Base-by-base conservation (phyloP, 2,797 vertebrate genomes). In the Acropternis orthonyx region DNA sequence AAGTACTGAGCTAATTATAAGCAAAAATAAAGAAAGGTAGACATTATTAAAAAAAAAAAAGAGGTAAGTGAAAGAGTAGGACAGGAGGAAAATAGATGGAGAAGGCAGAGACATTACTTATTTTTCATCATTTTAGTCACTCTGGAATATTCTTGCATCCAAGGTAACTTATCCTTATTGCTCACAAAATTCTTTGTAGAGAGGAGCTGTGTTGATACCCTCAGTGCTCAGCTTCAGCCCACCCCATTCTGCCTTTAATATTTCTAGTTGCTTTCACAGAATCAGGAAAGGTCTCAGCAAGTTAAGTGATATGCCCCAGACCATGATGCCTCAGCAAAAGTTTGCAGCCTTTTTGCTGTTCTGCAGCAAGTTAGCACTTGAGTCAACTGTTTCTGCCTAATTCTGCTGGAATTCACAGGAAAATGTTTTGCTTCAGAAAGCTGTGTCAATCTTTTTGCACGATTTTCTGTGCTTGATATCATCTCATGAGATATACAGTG, bases 211-310 rank as follows among this genome's bases (percentile, higher is more conserved):
- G 37, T 63, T 96, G 66, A 98, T 93, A 22, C 73, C 92, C n/a
- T 97, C 92, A 17, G 77, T 86, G 10, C 59, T 87, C 68, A 98
- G 74, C 91, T 96, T 98, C 68, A 97, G 94, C 34, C 0, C 7
- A 34, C 97, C 97, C 98, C 97, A 98, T 92, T 94, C 97, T 86
- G 97, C 97, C 96, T 98, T 98, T 43, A 98, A 96, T 32, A 97
- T 91, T 95, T 98, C 98, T 32, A 98, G 85, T 91, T 98, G 98
- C 89, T 98, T 98, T 93, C 97, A 98, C 34, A 98, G 92, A 41
- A 98, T 86, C 85, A 98, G 97, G 92, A 98, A 98, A 32, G 96
- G 98, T 93, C 83, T 98, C 86, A 98, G 83, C 83, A 97, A 92
- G 14, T 81, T 85, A 66, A 96, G 75, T 39, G 97, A 81, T 37